These are phyloP conservation scores for Psylliodes chrysocephalus DNA, from an alignment of 2,888 invertebrate species.

Conservation along the genomic window DNA sequence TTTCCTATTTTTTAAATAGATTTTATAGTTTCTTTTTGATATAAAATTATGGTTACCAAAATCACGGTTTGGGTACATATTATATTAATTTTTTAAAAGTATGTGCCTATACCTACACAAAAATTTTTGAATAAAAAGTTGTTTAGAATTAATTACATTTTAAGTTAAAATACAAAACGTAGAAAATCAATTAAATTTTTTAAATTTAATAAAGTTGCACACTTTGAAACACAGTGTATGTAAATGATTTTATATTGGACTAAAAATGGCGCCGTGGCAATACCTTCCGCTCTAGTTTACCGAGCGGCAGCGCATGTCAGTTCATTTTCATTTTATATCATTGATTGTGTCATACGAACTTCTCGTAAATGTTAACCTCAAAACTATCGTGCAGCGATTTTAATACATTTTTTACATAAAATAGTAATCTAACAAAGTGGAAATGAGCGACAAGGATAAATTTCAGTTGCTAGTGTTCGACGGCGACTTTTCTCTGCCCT, in stretches of 20 bases:
- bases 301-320: neutral
- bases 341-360: neutral
- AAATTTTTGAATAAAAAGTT: too few relatives aligned
- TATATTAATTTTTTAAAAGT: too few relatives aligned
- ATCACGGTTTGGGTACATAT: too few relatives aligned
- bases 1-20: too few relatives aligned
- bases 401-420: constrained; percentile 1
- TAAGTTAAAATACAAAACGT: too few relatives aligned
- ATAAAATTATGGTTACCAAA: too few relatives aligned
- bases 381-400: neutral
- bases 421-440: constrained; percentile 3
- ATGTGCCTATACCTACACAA: too few relatives aligned
- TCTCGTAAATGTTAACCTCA: constrained; percentile 21
- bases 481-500: constrained; percentile 89
- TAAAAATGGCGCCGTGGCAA: neutral
- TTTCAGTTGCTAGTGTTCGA: constrained; percentile 78
- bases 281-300: neutral
- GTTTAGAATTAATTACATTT: too few relatives aligned
- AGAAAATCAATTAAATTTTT: too few relatives aligned
- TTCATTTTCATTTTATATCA: neutral
- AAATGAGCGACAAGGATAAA: constrained; percentile 56
- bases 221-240: too few relatives aligned
- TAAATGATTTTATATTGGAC: neutral
- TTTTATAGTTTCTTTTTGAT: too few relatives aligned
- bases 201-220: too few relatives aligned